Conservation (phyloP, 2,888 invertebrate genomes). For the Synergus itoensis region DNA sequence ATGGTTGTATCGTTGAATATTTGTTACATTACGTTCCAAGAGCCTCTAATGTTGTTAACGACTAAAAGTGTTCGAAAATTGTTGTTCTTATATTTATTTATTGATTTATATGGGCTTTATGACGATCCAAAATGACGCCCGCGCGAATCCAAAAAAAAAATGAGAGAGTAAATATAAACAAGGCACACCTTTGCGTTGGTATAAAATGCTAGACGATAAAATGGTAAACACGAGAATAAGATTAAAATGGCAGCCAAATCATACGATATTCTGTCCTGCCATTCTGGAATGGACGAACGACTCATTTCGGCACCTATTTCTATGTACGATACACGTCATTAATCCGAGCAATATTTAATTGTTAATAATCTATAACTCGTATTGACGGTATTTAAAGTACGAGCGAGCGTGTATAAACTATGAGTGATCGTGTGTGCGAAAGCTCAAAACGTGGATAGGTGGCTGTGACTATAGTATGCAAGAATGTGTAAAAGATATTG, state of each 20-base stretch:
- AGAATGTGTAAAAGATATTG: constrained; percentile 49
- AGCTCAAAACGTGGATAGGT: constrained; percentile 67
- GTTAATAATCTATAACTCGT: constrained; percentile 50
- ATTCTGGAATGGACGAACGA: constrained; percentile 58
- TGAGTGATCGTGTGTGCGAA: constrained; percentile 57
- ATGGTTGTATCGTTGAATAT: constrained; percentile 76
- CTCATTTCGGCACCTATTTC: constrained; percentile 74
- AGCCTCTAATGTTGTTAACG: constrained; percentile 71
- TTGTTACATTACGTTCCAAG: constrained; percentile 76
- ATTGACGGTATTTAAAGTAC: constrained; percentile 42
- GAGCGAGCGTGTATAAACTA: constrained; percentile 49
- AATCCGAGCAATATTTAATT: constrained; percentile 64
- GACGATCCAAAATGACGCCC: constrained; percentile 41
- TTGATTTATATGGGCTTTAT: constrained; percentile 61
- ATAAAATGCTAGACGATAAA: constrained; percentile 56
- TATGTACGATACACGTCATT: constrained; percentile 71
- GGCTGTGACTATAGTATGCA: constrained; percentile 74
- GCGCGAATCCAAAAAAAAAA: constrained; percentile 50
- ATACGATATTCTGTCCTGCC: constrained; percentile 56
- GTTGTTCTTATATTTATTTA: constrained; percentile 76
- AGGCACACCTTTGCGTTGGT: constrained; percentile 60
- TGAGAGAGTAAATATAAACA: constrained; percentile 44
- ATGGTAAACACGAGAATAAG: constrained; percentile 52
- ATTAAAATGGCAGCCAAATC: constrained; percentile 58
- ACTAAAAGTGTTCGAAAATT: constrained; percentile 68